Percentiles rank a stretch among this genome's conserved stretches.
Evolutionary conservation across 2,888 invertebrate genomes (phyloP).

Genomic region (Hipparchia semele): DNA sequence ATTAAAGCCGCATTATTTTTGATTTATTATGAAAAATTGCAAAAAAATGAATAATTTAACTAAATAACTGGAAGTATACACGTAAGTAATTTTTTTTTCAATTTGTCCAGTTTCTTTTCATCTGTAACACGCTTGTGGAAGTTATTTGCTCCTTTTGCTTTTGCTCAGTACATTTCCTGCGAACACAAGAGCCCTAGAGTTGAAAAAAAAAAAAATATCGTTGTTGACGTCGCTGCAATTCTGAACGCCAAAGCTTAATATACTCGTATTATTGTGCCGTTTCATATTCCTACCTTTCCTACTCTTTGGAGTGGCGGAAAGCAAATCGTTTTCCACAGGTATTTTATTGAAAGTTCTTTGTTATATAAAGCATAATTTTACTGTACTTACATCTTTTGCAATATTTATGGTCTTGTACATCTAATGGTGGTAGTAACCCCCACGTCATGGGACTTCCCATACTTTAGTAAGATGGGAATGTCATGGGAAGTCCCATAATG

Average conservation of each 20-base stretch:
- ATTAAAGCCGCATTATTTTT: no score
- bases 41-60: no score
- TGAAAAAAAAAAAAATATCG: not conserved
- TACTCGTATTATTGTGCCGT: slow-evolving; percentile 5
- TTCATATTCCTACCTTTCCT: not conserved
- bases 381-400: not conserved
- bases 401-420: no score
- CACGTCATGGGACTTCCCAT: no score
- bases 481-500: no score
- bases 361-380: not conserved
- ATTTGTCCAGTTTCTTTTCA: not conserved
- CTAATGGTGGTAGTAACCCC: no score
- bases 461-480: no score
- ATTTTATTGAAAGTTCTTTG: not conserved
- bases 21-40: no score
- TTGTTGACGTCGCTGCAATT: slow-evolving; percentile 15
- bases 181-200: slow-evolving; percentile 15
- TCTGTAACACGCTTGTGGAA: not conserved
- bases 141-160: not conserved
- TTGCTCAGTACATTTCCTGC: slow-evolving; percentile 7
- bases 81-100: no score
- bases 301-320: not conserved
- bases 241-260: slow-evolving; percentile 4
- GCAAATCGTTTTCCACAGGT: not conserved
- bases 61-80: no score